phyloP scores from a whole-genome alignment of 2,113 vertebrate genomes.

The Lontra canadensis region DNA sequence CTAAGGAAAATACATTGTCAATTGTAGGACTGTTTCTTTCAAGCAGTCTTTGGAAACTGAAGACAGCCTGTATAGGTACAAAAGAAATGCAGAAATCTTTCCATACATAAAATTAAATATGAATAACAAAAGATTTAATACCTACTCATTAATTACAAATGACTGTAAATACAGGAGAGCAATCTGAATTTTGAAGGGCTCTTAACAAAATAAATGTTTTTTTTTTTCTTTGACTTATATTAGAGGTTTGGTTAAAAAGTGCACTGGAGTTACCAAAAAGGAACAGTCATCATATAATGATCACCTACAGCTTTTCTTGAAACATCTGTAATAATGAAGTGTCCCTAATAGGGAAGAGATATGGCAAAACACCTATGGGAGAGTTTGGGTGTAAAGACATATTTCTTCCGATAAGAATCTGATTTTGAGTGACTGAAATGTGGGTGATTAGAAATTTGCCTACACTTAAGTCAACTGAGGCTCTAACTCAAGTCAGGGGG shows the following conservation, averaged over 20 bases:
- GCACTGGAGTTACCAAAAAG: neutral
- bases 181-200: slow-evolving; percentile 31
- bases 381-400: neutral
- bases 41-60: neutral
- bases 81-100: neutral
- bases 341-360: neutral
- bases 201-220: neutral
- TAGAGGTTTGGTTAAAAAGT: slow-evolving; percentile 14
- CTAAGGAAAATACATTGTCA: neutral
- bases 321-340: neutral
- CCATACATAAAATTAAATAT: neutral
- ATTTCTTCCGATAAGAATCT: neutral
- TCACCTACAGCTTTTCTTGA: neutral
- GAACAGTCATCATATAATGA: neutral
- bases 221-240: neutral
- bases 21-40: neutral
- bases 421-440: neutral
- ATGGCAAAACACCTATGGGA: neutral
- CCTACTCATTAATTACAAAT: slow-evolving; percentile 30
- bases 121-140: neutral
- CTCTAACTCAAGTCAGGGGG: neutral
- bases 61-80: neutral
- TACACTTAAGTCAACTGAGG: neutral
- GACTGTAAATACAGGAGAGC: neutral
- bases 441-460: neutral